A percentile compares a stretch with the other conserved stretches of the same genome.
phyloP scores from a whole-genome alignment of 2,797 vertebrate species.

The Nyctalus aviator region DNA sequence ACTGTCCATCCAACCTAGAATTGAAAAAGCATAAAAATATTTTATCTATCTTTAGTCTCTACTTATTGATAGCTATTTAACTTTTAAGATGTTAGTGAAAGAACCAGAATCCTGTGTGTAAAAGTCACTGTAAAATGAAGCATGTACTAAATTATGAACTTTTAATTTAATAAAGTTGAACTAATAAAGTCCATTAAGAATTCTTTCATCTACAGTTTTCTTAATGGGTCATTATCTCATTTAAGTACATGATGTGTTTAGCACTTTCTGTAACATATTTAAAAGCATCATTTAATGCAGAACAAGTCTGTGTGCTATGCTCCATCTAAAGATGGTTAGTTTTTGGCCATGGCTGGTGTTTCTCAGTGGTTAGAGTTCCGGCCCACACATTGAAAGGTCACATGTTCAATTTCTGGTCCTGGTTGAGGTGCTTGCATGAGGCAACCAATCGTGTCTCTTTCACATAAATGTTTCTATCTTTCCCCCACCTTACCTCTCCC shows the following conservation, averaged over 20 bases:
- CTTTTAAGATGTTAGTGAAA: slow-evolving; percentile 3
- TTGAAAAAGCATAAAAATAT: slow-evolving; percentile 65
- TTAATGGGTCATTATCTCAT: neutral
- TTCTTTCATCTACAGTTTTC: neutral
- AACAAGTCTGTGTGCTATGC: neutral
- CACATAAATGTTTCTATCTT: too few relatives aligned
- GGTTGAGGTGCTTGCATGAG: too few relatives aligned
- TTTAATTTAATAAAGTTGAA: slow-evolving; percentile 67
- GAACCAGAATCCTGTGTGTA: neutral
- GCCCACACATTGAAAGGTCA: too few relatives aligned
- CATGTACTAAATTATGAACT: neutral
- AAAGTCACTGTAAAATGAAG: slow-evolving; percentile 24
- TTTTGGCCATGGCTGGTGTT: neutral
- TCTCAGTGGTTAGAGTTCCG: too few relatives aligned
- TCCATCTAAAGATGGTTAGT: neutral
- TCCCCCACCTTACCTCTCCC: too few relatives aligned
- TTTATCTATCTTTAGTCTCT: slow-evolving; percentile 48
- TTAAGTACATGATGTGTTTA: neutral
- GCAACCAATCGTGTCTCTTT: too few relatives aligned
- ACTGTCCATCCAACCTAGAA: slow-evolving; percentile 92
- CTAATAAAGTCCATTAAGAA: slow-evolving; percentile 21
- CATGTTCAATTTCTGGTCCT: too few relatives aligned
- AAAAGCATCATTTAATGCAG: slow-evolving; percentile 10
- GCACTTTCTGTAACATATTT: slow-evolving; percentile 6
- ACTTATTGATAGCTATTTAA: slow-evolving; percentile 32